Evolutionary conservation across 2,113 vertebrate genomes (phyloP), one percentile per base, ranked within the genome.

Genomic region (Daboia siamensis): DNA sequence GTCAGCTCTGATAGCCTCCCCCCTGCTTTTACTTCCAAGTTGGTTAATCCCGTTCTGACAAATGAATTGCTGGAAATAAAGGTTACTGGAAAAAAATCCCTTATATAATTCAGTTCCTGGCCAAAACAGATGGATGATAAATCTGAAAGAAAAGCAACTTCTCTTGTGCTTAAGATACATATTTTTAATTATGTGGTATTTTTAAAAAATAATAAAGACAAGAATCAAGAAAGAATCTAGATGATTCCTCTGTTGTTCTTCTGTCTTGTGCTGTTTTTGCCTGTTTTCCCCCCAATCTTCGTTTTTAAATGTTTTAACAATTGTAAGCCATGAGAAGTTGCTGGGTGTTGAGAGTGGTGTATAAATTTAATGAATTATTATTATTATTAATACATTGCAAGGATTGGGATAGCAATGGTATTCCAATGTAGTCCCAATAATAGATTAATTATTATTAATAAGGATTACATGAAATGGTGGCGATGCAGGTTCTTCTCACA

Each of bases 91-190:
- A 88, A 61, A 61, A 89, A 88, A 57, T 85, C 93, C 6, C 91
- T 64, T 94, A 80, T 0, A 92, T 91, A 94, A 92, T 8, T 90
- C 92, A 96, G 90, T 33, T 93, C 95, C 87, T 94, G 94, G 94
- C 94, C 69, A 94, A 91, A 93, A 94, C 94, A 96, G 94, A 96
- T 95, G 94, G 95, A 90, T 96, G 91, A 91, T 95, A 93, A 95
- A 97, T 97, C 26, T 96, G 94, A 91, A 93, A 96, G 92, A 94
- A 92, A 94, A 89, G 92, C 91, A 94, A 96, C 95, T 92, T 95
- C 94, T 90, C 93, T 33, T 3, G 91, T 57, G 92, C 95, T 94
- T 90, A 84, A 91, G 86, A 94, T 93, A 46, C 74, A 64, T 39
- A 90, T 87, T 64, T 88, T 94, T 96, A 94, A 94, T 95, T 95